Base-by-base conservation (phyloP, 2,113 vertebrate species). In the Carettochelys insculpta region DNA sequence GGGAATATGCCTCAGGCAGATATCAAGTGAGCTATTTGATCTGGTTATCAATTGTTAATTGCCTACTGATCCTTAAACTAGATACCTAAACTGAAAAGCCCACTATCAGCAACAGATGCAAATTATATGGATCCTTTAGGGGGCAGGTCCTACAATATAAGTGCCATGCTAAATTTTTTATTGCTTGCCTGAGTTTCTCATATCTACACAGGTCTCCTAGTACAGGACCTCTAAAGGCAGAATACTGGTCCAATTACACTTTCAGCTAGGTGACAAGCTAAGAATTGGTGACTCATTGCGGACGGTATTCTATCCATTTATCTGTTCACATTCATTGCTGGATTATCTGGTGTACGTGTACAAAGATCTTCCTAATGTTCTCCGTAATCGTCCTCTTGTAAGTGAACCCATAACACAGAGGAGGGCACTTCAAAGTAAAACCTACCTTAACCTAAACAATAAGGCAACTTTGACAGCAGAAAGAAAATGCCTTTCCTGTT, bases 31-130 rank as follows among this genome's bases (percentile, higher is more conserved):
- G 97, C 86, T 95, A 98, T 92, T 94, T 96, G 97, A 98, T 96
- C 97, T 96, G 91, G 82, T 95, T 95, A 98, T 98, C 89, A 97
- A 98, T 98, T 97, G 90, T 97, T 98, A 98, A 98, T 98, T 97
- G 97, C 96, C 93, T 97, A 96, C 94, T 92, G 97, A 98, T 96
- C 97, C 96, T 97, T 97, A 93, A 97, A 98, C 96, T 96, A 98
- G 97, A 98, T 96, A 97, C 95, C 94, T 95, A 90, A 95, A 96
- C 87, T 97, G 95, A 97, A 97, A 92, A 96, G 97, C 95, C 92
- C 86, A 94, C 85, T 93, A 92, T 96, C 95, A 97, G 94, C 93
- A 93, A 82, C 90, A 95, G 91, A 97, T 95, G 96, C 92, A 97
- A 97, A 96, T 97, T 97, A 97, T 97, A 95, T 94, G 91, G 95